A percentile compares a stretch with the other conserved stretches of the same genome.
phyloP scores from a whole-genome alignment of 2,113 vertebrate genomes.

The Rhynchomys soricoides region DNA sequence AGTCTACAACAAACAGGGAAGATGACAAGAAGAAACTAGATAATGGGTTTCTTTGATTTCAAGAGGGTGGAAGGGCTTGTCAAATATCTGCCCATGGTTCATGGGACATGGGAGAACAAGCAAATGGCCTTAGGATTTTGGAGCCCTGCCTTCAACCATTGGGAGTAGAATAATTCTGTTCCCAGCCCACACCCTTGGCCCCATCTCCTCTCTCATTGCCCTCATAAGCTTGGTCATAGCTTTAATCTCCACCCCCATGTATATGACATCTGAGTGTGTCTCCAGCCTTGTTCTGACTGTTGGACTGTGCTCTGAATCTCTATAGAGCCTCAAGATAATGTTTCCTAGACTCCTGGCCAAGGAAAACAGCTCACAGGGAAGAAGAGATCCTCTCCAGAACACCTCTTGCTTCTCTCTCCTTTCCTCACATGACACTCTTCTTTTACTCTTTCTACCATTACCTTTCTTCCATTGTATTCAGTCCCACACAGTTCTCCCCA shows the following conservation, averaged over 20 bases:
- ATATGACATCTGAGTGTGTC: neutral
- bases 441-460: neutral
- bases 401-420: neutral
- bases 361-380: neutral
- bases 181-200: neutral
- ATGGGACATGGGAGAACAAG: neutral
- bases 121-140: neutral
- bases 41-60: neutral
- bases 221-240: neutral
- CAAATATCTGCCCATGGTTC: too few species aligned
- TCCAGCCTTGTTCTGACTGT: neutral
- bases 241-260: neutral
- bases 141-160: neutral
- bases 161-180: fast-evolving
- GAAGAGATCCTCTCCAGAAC: neutral
- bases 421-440: neutral
- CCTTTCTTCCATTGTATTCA: neutral
- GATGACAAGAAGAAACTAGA: neutral
- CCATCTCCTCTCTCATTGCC: neutral
- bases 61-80: too few species aligned
- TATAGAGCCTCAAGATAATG: neutral
- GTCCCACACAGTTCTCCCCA: neutral
- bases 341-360: neutral
- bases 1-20: neutral
- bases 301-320: neutral